Evolutionary conservation across 2,113 vertebrate genomes (phyloP).

Genomic region (Clarias macrocephalus): DNA sequence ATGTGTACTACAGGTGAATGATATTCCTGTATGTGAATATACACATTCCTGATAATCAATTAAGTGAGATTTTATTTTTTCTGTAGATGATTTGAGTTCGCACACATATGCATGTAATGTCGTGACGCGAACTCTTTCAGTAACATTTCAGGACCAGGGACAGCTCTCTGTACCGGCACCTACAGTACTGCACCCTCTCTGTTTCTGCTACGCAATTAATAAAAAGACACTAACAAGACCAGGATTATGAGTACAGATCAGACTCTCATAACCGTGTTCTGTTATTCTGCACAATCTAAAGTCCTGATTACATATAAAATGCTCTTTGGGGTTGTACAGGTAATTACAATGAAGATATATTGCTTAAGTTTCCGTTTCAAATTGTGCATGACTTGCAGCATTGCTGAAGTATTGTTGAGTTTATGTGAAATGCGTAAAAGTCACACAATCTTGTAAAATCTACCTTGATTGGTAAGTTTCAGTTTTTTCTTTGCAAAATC

Average conservation of each 20-base stretch:
- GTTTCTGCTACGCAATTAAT: neutral
- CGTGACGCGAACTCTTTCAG: neutral
- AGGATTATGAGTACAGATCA: neutral
- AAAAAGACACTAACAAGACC: neutral
- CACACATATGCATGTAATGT: neutral
- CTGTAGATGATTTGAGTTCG: neutral
- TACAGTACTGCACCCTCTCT: neutral
- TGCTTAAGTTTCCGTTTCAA: no score
- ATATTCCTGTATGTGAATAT: neutral
- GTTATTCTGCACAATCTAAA: no score
- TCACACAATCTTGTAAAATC: no score
- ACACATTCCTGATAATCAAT: neutral
- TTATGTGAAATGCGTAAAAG: no score
- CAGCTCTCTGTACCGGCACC: neutral
- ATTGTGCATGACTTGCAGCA: no score
- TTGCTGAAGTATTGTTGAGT: no score
- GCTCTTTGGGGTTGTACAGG: no score
- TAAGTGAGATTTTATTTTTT: neutral
- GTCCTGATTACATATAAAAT: no score
- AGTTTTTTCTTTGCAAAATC: no score
- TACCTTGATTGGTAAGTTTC: no score
- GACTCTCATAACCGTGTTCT: no score
- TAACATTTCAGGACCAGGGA: slow-evolving; percentile 33
- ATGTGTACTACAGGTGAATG: neutral
- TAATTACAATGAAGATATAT: no score